Conservation (phyloP, 2,797 vertebrate genomes). For the Adrianichthys oophorus region DNA sequence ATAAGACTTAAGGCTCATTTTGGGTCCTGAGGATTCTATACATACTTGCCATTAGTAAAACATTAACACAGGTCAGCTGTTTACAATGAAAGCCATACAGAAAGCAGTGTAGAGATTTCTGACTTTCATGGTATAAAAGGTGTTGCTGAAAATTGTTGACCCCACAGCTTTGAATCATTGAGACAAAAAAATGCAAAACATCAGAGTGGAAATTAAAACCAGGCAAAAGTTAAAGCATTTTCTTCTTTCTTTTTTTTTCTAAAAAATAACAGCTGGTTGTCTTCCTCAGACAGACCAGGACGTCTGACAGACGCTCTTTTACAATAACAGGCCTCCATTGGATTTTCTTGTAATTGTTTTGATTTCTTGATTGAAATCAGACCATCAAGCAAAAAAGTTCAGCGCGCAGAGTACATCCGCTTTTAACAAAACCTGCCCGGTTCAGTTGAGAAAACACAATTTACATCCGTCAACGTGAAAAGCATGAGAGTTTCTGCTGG, state of each 20-base stretch:
- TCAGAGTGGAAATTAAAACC: slow-evolving; percentile 52
- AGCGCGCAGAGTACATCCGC: slow-evolving; percentile 33
- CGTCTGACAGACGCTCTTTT: slow-evolving; percentile 28
- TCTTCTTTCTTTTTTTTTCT: slow-evolving; percentile 4
- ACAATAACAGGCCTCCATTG: slow-evolving; percentile 11
- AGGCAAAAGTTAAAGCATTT: slow-evolving; percentile 37
- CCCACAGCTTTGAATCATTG: slow-evolving; percentile 61
- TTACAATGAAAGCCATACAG: slow-evolving; percentile 46
- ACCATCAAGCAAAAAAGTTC: slow-evolving; percentile 31
- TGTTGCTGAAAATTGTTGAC: slow-evolving; percentile 33
- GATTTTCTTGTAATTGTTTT: too few species aligned
- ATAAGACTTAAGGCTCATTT: slow-evolving; percentile 81
- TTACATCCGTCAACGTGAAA: slow-evolving; percentile 46
- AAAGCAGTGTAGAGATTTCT: slow-evolving; percentile 17
- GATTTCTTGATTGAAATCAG: slow-evolving; percentile 14
- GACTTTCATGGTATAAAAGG: slow-evolving; percentile 42
- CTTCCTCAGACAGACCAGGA: slow-evolving; percentile 19
- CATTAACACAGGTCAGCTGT: slow-evolving; percentile 52
- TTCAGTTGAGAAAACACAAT: slow-evolving; percentile 41
- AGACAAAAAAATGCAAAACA: slow-evolving; percentile 32
- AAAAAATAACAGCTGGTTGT: slow-evolving; percentile 38
- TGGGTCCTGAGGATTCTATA: slow-evolving; percentile 83
- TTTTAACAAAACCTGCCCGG: slow-evolving; percentile 36
- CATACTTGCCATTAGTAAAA: slow-evolving; percentile 59
- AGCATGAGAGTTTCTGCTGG: slow-evolving; percentile 47